Evolutionary conservation across 2,888 invertebrate species (phyloP), one percentile per base, ranked within the genome.

Genomic region (Pterobdella sp.): DNA sequence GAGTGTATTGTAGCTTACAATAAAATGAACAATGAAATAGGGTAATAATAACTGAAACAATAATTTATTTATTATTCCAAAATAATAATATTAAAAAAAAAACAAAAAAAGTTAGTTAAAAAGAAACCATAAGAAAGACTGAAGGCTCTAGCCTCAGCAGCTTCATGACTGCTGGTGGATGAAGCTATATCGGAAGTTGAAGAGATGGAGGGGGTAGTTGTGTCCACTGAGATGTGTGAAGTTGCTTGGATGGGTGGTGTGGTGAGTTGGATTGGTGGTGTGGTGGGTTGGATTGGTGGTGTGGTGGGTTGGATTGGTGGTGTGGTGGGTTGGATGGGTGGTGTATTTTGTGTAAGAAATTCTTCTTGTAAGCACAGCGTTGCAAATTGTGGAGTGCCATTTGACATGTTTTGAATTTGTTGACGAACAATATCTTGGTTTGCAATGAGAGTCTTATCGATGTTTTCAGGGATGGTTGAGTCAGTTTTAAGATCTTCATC

Each of bases 131-230:
- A 18, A 56, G 4, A 56, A 56, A 4, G 3, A 7, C 4, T 4
- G 3, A 22, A 56, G 10, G n/a, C 10, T 3, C n/a, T 56, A 4
- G 26, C 3, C n/a, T 56, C 60, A 26, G 26, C 26, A 26, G n/a
- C n/a, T 22, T 56, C 60, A 56, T 56, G 60, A n/a, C 60, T 22
- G 60, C 60, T 56, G 7, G 60, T 56, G 60, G 60, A 18, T 22
- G 60, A 56, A 3, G n/a, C n/a, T 4, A 14, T 56, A 26, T 56
- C 60, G 3, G 60, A 56, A 22, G 60, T 56, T 22, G 60, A 56
- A 14, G 42, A 42, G 10, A 42, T 7, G 26, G 60, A 56, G n/a
- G 60, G 60, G n/a, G 60, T 56, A 26, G 60, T 26, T 4, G 60
- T 26, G 60, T 22, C n/a, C n/a, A n/a, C 26, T 4, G 60, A 3